Base-by-base conservation (phyloP, 2,888 invertebrate species). In the Zootermopsis nevadensis region DNA sequence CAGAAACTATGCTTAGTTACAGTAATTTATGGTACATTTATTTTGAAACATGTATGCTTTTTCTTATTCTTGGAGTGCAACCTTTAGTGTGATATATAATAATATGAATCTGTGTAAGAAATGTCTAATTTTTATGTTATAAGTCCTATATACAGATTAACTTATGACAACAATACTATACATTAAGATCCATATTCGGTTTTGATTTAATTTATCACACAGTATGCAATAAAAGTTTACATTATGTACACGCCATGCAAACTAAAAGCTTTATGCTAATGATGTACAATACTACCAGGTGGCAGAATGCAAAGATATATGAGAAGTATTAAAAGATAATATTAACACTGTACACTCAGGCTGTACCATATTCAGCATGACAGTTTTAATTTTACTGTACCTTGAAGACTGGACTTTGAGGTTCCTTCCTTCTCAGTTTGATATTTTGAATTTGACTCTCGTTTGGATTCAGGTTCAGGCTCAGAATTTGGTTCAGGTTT, bases 401-500 rank as follows among this genome's bases (percentile, higher is more conserved):
- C 79, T 79, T 60, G 33, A 35, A 35, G n/a, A 55, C 22, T 55
- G 66, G 42, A 31, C 67, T 84, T 74, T 15, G 84, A 55, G n/a
- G 84, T 85, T 35, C 67, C 83, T 77, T 76, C 77, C 35, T 24
- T n/a, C 31, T n/a, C 38, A 35, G 55, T 66, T 35, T 87, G 86
- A 53, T 90, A 88, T 86, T 89, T 89, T 6, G 89, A 87, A 80
- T 88, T 86, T 0, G 90, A 89, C 85, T 87, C 89, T 2, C 89
- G 86, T 77, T 87, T 85, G 3, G 89, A 87, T 80, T 88, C 88
- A 0, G 89, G 88, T 86, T 89, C 87, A 30, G 88, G 87, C 85
- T 89, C 88, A 2, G 88, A 87, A 84, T 89, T 88, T 1, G 91
- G 87, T 86, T 90, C 89, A 0, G 92, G 89, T 86, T 91, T 89